Conservation (phyloP, 2,888 invertebrate genomes). For the Drosophila borealis region DNA sequence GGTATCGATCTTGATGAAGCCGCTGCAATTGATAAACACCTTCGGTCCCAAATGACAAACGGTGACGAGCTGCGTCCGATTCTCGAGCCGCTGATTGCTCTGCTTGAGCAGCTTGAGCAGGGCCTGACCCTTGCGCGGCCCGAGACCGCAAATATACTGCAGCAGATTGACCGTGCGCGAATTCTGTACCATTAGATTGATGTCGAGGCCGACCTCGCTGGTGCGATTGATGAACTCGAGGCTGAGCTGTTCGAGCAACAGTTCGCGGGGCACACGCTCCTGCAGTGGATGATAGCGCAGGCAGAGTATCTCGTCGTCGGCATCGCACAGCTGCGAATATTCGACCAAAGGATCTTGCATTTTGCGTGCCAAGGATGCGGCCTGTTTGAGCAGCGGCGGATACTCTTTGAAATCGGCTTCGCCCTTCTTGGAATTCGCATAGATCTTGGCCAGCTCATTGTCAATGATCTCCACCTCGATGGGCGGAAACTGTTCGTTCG, state of each 20-base stretch:
- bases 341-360: slow-evolving; percentile 98
- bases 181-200: slow-evolving; percentile 96
- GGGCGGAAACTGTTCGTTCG: slow-evolving; percentile 94
- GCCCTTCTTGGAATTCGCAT: slow-evolving; percentile 95
- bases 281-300: slow-evolving; percentile 95
- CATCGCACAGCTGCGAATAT: slow-evolving; percentile 97
- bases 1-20: slow-evolving; percentile 99
- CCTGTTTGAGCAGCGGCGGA: slow-evolving; percentile 95
- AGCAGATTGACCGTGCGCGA: slow-evolving; percentile 94
- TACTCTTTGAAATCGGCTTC: slow-evolving; percentile 94
- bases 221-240: slow-evolving; percentile 97
- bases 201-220: slow-evolving; percentile 99
- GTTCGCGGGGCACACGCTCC: slow-evolving; percentile 93
- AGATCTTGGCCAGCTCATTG: slow-evolving; percentile 96
- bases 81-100: slow-evolving; percentile 96
- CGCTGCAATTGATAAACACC: slow-evolving; percentile 99
- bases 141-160: slow-evolving; percentile 98
- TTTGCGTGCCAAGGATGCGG: slow-evolving; percentile 95
- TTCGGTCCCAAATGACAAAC: slow-evolving; percentile 99
- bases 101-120: slow-evolving; percentile 94
- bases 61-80: slow-evolving; percentile 97
- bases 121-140: slow-evolving; percentile 96
- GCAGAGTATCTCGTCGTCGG: slow-evolving; percentile 98
- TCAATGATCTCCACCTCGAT: slow-evolving; percentile 96
- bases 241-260: slow-evolving; percentile 92